Evolutionary conservation across 2,888 invertebrate genomes (phyloP), one percentile per base, ranked within the genome.

Genomic region (Drosophila greeni): DNA sequence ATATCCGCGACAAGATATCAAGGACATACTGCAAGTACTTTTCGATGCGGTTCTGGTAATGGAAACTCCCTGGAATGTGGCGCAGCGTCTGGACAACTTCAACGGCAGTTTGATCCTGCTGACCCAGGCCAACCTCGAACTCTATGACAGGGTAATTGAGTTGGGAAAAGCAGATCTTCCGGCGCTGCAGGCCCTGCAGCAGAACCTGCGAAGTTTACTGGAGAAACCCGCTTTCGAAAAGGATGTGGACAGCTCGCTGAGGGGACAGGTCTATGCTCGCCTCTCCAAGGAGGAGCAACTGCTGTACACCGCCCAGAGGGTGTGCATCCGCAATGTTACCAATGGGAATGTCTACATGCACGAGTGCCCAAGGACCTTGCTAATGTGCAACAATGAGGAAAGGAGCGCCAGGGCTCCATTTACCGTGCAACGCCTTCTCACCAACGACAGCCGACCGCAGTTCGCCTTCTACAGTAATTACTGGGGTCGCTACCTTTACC

Each of bases 331-430:
- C 16, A 85, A 85, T 56, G 29, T 49, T 5, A 85, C 74, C 7
- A 23, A 72, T n/a, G 39, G 34, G 8, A 68, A 72, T 45, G 59
- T 52, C 14, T 85, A 85, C 24, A 56, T 86, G 16, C 78, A 79
- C 55, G 85, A 85, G 57, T 85, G 86, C 26, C 73, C 79, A 4
- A 72, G 81, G 26, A 81, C 86, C 2, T 78, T 75, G 49, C 39
- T 85, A n/a, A 76, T 85, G 48, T 85, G 85, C 71, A 83, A 70
- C 12, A 82, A 79, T 57, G 75, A 77, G 51, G 65, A 71, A 8
- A 82, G 82, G 24, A 29, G 4, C 45, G 8, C 2, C 12, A 77
- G 70, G 48, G 84, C 85, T 0, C 64, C 76, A 1, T 85, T 67
- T 51, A 43, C 65, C 2, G 58, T 85, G n/a, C 66, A 78, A 33